A percentile compares a stretch with the other conserved stretches of the same genome.
Evolutionary conservation across 2,797 vertebrate species (phyloP).

Genomic region (Clangula hyemalis): DNA sequence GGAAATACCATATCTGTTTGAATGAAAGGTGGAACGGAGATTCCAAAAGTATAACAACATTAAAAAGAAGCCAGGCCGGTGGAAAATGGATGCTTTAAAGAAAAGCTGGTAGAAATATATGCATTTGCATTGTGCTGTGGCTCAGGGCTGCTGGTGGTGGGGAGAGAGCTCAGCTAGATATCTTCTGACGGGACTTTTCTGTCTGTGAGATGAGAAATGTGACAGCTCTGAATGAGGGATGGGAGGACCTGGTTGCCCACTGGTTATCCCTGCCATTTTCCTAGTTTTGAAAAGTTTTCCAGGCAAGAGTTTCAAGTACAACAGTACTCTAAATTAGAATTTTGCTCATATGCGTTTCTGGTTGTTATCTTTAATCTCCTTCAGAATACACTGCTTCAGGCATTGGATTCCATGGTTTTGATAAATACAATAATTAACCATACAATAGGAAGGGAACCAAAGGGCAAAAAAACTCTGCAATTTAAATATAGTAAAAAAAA

Average conservation of each 20-base stretch:
- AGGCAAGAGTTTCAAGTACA: not conserved
- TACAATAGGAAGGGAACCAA: not conserved
- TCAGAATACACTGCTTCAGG: not conserved
- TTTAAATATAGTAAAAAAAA: not conserved
- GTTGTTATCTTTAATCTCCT: not conserved
- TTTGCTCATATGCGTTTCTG: not conserved
- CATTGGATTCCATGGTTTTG: not conserved
- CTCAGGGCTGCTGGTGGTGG: not conserved
- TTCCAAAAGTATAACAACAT: not conserved
- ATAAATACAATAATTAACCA: not conserved
- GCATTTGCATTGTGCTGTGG: not conserved
- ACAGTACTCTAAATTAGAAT: not conserved
- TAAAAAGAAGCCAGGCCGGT: not conserved
- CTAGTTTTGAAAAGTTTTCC: not conserved
- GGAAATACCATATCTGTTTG: not conserved
- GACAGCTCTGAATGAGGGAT: not conserved
- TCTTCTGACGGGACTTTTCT: rapidly evolving
- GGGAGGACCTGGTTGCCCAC: not conserved
- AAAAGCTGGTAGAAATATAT: not conserved
- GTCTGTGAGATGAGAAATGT: not conserved
- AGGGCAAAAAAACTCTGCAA: not conserved
- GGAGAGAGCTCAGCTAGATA: not conserved
- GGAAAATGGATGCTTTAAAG: not conserved
- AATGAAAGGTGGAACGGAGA: not conserved
- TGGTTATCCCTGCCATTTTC: not conserved